Base-by-base conservation (phyloP, 2,797 vertebrate genomes). In the Hirundo rustica region DNA sequence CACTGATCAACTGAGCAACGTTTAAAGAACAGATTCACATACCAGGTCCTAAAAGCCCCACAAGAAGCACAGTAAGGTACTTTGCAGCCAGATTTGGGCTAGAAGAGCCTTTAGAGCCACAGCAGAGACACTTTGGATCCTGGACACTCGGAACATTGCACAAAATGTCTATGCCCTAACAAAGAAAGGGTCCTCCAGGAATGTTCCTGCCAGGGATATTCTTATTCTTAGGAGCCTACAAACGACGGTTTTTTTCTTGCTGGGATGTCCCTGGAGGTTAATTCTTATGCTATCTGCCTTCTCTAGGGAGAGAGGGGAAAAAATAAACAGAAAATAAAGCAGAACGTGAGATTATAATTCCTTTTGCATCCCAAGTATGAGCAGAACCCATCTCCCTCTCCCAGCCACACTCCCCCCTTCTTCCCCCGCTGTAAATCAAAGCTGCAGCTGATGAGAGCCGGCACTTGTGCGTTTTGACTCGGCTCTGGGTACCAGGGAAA, bases 341-440 rank as follows among this genome's bases (percentile, higher is more conserved):
- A 75, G 32, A 88, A 61, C 6, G 32, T 9, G 25, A 87, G 42
- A 47, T 45, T 53, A 15, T 4, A 1, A 38, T 47, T 68, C 57
- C 18, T 80, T 84, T 30, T 88, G 30, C 51, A 66, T 22, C 29
- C 51, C 17, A 58, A 47, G 36, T 3, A 72, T 67, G 40, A 55
- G 38, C 1, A 6, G 27, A 57, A 65, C n/a, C 38, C 6, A 1
- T 5, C 7, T 61, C 55, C 88, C 32, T 62, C 30, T 85, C 34
- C 14, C 0, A 0, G 36, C 34, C 2, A 0, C 0, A 0, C 54
- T 75, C 45, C 40, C 38, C 11, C 5, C 42, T 20, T 55, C 73
- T 29, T 22, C 64, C 73, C 40, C 45, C 89, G 3, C 7, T 8
- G 61, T 13, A 40, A 88, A 79, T 7, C 6, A n/a, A 76, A 76